These are phyloP conservation scores for Panthera leo DNA, from an alignment of 2,113 vertebrate genomes.

Conservation along the genomic window DNA sequence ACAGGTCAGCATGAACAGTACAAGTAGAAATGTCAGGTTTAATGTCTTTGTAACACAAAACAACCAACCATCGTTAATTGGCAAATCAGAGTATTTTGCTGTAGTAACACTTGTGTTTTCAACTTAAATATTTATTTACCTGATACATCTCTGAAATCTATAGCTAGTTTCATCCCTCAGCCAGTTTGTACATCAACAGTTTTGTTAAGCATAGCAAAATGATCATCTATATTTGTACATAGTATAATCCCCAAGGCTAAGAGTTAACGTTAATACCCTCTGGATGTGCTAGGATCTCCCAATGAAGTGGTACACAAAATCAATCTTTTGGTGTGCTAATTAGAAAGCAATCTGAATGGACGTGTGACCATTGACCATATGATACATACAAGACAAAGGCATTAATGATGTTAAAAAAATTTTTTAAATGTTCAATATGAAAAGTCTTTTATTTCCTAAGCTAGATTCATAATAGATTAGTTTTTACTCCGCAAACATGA, in stretches of 20 bases:
- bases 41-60: not conserved
- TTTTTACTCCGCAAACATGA: not conserved
- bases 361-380: not conserved
- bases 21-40: constrained; percentile 18
- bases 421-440: not conserved
- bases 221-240: not conserved
- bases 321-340: constrained; percentile 1
- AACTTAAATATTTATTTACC: constrained; percentile 14
- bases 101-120: not conserved
- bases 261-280: not conserved
- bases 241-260: not conserved
- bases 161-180: not conserved
- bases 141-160: not conserved
- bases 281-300: not conserved
- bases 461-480: not conserved
- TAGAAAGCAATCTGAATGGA: constrained; percentile 10
- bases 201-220: constrained; percentile 4
- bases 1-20: not conserved
- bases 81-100: not conserved
- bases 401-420: not conserved
- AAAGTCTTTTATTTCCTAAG: constrained; percentile 16
- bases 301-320: not conserved
- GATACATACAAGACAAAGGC: constrained; percentile 1
- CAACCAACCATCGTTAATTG: not conserved
- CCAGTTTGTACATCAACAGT: not conserved